Conservation (phyloP, 2,888 invertebrate species). For the Dicyrtoma fusca region DNA sequence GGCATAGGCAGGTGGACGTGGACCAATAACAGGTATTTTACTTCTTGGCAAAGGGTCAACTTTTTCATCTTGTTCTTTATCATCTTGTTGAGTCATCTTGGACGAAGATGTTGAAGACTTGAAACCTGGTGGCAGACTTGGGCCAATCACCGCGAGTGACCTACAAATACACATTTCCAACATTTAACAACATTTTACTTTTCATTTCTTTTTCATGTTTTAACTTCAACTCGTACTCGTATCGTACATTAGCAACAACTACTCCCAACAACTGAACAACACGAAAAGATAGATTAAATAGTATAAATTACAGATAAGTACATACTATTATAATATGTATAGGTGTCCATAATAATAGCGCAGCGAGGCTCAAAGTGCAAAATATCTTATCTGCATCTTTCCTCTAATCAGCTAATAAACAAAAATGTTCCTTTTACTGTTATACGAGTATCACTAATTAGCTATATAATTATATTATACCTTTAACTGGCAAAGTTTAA, state of each 20-base stretch:
- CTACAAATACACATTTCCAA: constrained; percentile 34
- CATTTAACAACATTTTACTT: constrained; percentile 23
- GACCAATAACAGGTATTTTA: constrained; percentile 5
- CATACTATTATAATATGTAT: no score
- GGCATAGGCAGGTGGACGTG: no score
- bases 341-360: no score
- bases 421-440: no score
- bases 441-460: no score
- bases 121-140: constrained; percentile 34
- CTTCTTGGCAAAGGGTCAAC: constrained; percentile 31
- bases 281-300: no score
- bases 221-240: neutral
- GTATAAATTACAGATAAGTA: no score
- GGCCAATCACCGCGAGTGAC: constrained; percentile 32
- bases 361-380: no score
- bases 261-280: neutral
- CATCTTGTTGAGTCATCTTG: constrained; percentile 25
- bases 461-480: no score
- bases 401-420: no score
- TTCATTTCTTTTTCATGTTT: constrained; percentile 32
- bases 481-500: no score
- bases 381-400: no score
- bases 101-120: constrained; percentile 1
- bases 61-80: constrained; percentile 33
- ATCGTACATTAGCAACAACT: neutral